Conservation (phyloP, 2,888 invertebrate species). For the Deilephila elpenor region DNA sequence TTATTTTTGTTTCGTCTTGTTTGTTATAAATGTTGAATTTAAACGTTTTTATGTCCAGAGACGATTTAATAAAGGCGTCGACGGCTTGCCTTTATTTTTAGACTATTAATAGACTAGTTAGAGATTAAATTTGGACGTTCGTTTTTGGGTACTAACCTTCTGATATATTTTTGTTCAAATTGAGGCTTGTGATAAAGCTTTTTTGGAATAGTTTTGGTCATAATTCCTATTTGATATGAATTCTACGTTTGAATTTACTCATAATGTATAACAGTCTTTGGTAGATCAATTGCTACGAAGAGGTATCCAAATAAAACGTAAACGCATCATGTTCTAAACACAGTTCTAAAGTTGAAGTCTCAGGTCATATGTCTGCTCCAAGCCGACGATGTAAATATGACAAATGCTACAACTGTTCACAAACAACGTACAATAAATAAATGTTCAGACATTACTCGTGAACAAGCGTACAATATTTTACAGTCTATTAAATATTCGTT, state of each 20-base stretch:
- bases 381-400: neutral
- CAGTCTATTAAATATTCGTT: slow-evolving; percentile 22
- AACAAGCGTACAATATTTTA: slow-evolving; percentile 12
- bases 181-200: too few relatives aligned
- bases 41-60: slow-evolving; percentile 18
- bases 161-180: neutral
- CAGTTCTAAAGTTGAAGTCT: neutral
- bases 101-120: slow-evolving; percentile 10
- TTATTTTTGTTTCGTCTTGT: slow-evolving; percentile 45
- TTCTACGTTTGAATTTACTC: too few relatives aligned
- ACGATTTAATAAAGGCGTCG: slow-evolving; percentile 13
- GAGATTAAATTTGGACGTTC: neutral
- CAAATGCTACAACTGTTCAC: slow-evolving; percentile 1
- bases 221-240: too few relatives aligned
- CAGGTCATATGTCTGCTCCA: neutral
- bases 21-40: slow-evolving; percentile 32
- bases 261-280: too few relatives aligned
- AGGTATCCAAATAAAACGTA: neutral
- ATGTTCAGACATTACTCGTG: neutral
- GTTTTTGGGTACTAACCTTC: neutral
- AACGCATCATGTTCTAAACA: neutral
- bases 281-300: too few relatives aligned
- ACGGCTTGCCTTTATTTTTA: slow-evolving; percentile 17
- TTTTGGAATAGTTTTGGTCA: too few relatives aligned
- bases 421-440: slow-evolving; percentile 6